Evolutionary conservation across 2,797 vertebrate genomes (phyloP), one percentile per base, ranked within the genome.

Genomic region (Prunella strophiata): DNA sequence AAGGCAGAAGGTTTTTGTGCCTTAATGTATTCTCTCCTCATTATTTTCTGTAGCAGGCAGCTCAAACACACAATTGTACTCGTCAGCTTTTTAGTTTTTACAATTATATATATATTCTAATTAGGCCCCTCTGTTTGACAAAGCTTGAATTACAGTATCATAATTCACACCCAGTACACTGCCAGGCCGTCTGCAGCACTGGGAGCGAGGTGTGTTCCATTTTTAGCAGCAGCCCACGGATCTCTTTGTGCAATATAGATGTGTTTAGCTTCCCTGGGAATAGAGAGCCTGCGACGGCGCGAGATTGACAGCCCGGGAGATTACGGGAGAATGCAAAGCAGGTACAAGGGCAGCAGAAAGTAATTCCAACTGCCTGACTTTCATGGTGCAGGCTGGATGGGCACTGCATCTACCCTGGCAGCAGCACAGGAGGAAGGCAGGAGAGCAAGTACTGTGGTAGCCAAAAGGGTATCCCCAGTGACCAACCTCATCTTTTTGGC

Each of bases 81-180:
- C 59, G 36, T 91, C 96, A 91, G 92, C 88, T 85, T 96, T 91
- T 88, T 74, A 78, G 57, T 93, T 94, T 93, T 88, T 95, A 96
- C 79, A 97, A 96, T 96, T 97, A 96, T 74, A 92, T 95, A 95
- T 95, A 94, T 95, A 96, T 96, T 97, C 96, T 97, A 98, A 97
- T 96, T 98, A 97, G 96, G 87, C 82, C 91, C 85, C 71, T 81
- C 94, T 95, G 97, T 90, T 96, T 96, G 94, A 97, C 97, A 97
- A 96, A 97, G 89, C 94, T 73, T 96, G 96, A 96, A 96, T 96
- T 97, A 96, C 83, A 82, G 92, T 95, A 92, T 94, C 82, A 42
- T 94, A 97, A 96, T 91, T 97, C 97, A 95, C 95, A 93, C 77
- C 81, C 91, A 68, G 66, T 40, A 13, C 15, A 91, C 86, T 78